These are phyloP conservation scores for Catalaphyllia jardinei DNA, from an alignment of 64 coral and sea anemone species.

Conservation along the genomic window DNA sequence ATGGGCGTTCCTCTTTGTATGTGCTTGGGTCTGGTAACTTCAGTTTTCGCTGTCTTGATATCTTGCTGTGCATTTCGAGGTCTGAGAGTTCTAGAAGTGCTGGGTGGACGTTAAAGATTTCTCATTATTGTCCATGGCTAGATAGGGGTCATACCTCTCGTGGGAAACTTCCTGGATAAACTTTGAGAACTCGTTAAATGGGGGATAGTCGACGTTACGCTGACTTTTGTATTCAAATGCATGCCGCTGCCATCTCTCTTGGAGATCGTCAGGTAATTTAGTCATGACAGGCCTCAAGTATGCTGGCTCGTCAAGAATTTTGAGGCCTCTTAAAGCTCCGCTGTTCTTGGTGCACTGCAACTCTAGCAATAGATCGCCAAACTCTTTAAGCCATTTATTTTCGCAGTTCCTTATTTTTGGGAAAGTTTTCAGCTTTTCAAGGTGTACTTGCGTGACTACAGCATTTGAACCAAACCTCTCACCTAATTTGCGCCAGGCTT, in stretches of 20 bases:
- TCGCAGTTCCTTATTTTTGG: not conserved
- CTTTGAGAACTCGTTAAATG: conserved; percentile 6
- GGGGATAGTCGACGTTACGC: not conserved
- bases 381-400: conserved; percentile 7
- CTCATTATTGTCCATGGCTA: not conserved
- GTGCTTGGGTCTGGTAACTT: not conserved
- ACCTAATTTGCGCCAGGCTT: not conserved
- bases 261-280: conserved; percentile 22
- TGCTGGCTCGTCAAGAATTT: conserved; percentile 14
- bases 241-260: conserved; percentile 27
- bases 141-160: not conserved
- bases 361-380: conserved; percentile 34
- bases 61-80: not conserved
- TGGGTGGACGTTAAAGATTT: not conserved
- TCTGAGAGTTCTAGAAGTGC: not conserved
- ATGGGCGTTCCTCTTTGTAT: not conserved
- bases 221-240: conserved; percentile 12
- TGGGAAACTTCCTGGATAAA: conserved; percentile 11
- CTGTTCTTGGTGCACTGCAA: not conserved
- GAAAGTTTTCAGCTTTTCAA: conserved; percentile 16
- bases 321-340: not conserved
- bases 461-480: conserved; percentile 1
- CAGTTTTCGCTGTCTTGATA: not conserved
- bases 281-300: not conserved
- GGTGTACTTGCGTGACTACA: conserved; percentile 9